Base-by-base conservation (phyloP, 2,797 vertebrate species). In the Chelon labrosus region DNA sequence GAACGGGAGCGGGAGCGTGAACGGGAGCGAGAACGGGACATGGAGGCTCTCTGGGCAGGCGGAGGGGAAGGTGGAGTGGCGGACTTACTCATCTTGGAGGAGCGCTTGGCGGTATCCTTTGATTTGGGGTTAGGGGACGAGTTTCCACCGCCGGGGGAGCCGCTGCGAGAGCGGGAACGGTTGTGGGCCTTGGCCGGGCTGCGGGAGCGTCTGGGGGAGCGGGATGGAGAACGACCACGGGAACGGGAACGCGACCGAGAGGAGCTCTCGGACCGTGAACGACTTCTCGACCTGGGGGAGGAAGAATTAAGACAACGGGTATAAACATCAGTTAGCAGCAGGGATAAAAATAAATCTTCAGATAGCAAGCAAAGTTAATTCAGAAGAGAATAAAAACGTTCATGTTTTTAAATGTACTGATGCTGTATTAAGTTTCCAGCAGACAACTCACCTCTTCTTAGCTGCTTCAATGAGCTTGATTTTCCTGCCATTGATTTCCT, bases 401-500 rank as follows among this genome's bases (percentile, higher is more conserved):
- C 1, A 42, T 10, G 12, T 44, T 16, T 44, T 14, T 16, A 44
- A 4, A 44, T 12, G 12, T 3, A 60, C 10, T 39, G 13, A 52
- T 25, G 16, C 51, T 6, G 37, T 22, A 44, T 44, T 14, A 17
- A 22, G 27, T 27, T 14, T 53, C 19, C 60, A 46, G 54, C 50
- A 65, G 69, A 74, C 25, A 17, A 68, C 91, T 76, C 76, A 93
- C 94, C 93, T 94, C 87, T 97, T 97, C 93, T 96, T 98, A 86
- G 96, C 94, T 77, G 97, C 97, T 90, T 98, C 97, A 17, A 97
- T 96, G 91, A 98, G 92, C 89, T 97, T 98, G 61, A 99, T 99
- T 96, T 98, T 99, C 86, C 97, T 97, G 86, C 97, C 97, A 91
- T 98, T 98, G 82, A 99, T 98, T 94, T 98, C 98, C 88, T 98